Evolutionary conservation across 2,113 vertebrate species (phyloP).

Genomic region (Nansenia antarctica): DNA sequence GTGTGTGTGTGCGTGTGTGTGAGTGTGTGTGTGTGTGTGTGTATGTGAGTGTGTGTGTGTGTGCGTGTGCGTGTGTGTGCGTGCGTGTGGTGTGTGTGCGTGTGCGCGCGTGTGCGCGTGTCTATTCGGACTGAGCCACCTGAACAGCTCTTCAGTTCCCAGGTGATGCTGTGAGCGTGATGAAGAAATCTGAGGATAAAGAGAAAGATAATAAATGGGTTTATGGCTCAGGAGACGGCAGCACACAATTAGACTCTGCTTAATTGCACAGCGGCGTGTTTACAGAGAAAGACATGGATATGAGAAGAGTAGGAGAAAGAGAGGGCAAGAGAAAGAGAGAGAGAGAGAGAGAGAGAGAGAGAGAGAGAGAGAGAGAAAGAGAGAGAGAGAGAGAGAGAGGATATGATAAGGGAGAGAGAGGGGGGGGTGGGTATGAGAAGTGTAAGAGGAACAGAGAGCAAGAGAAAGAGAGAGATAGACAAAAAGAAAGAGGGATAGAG

Average conservation of each 20-base stretch:
- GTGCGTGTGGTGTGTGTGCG: neutral
- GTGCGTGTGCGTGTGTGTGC: neutral
- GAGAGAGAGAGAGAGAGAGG: neutral
- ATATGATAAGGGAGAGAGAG: neutral
- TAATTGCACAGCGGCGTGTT: conserved; percentile 53
- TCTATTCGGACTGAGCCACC: neutral
- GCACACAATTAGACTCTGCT: conserved; percentile 43
- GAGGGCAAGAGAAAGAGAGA: neutral
- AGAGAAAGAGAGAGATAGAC: neutral
- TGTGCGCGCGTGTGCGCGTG: neutral
- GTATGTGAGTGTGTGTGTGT: neutral
- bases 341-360: neutral
- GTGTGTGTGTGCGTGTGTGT: neutral
- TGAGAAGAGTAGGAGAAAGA: conserved; percentile 15
- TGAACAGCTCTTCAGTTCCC: conserved; percentile 41
- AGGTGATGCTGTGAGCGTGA: conserved; percentile 37
- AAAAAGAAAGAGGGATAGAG: neutral
- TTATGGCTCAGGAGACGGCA: conserved; percentile 42
- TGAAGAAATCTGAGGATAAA: conserved; percentile 44
- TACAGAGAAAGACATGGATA: conserved; percentile 29
- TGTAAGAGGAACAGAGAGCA: neutral
- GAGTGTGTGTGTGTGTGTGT: neutral
- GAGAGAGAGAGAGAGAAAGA: conserved; percentile 1
- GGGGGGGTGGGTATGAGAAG: neutral
- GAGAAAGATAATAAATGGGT: conserved; percentile 47